These are phyloP conservation scores for Omphaloscelis lunosa DNA, from an alignment of 2,888 invertebrate genomes.

Conservation along the genomic window DNA sequence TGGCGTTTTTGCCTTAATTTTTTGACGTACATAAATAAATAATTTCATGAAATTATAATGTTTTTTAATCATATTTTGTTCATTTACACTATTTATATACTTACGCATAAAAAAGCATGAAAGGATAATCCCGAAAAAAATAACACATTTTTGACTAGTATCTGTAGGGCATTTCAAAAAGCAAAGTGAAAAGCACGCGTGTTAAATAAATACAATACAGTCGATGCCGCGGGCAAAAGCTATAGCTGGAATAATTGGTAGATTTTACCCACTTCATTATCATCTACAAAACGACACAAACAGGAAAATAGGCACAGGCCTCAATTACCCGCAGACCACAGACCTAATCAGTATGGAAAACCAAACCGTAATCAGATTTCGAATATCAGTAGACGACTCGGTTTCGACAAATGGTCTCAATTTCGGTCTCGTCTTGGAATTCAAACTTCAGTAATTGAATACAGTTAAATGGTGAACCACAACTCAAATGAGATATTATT, in stretches of 20 bases:
- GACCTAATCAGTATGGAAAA: conserved; percentile 32
- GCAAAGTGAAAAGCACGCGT: too few species aligned
- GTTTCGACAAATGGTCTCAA: conserved; percentile 12
- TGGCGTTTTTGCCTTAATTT: not conserved
- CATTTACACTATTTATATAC: not conserved
- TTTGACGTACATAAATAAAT: not conserved
- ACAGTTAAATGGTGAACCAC: conserved; percentile 18
- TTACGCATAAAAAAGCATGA: too few species aligned
- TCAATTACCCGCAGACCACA: conserved; percentile 4
- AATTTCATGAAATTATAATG: not conserved
- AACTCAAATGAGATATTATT: not conserved
- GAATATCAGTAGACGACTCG: conserved; percentile 15
- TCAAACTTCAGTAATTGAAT: conserved; percentile 42
- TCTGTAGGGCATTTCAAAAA: too few species aligned
- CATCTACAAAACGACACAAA: not conserved
- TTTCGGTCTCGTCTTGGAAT: conserved; percentile 23
- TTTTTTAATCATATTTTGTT: not conserved
- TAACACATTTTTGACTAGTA: too few species aligned
- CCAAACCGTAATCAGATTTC: conserved; percentile 43
- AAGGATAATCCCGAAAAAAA: too few species aligned
- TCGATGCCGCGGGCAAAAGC: not conserved
- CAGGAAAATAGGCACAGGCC: not conserved
- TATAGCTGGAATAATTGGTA: not conserved
- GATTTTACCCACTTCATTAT: not conserved
- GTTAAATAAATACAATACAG: too few species aligned